Percentiles rank a stretch among this genome's conserved stretches.
phyloP scores from a whole-genome alignment of 2,888 invertebrate species.

The Alentia gelatinosa region DNA sequence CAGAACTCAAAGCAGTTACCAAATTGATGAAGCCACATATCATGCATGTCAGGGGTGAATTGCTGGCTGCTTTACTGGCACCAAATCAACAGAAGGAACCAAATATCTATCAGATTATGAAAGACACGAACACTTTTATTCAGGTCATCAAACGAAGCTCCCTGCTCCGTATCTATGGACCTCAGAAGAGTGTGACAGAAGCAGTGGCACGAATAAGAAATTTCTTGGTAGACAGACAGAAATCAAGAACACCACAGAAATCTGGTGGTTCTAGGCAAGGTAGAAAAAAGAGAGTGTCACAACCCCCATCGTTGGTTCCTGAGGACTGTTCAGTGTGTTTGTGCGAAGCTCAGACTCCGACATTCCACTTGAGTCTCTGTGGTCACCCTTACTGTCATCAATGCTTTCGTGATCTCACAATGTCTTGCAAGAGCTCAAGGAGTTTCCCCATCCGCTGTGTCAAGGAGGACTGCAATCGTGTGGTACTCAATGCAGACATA shows the following conservation, averaged over 20 bases:
- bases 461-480: not conserved
- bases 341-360: not conserved
- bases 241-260: not conserved
- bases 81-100: not conserved
- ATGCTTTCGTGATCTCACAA: not conserved
- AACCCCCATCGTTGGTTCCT: not conserved
- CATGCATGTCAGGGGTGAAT: not conserved
- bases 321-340: not conserved
- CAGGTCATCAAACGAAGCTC: slow-evolving; percentile 5
- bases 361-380: not conserved
- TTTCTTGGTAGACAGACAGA: not conserved
- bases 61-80: not conserved
- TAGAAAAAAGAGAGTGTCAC: too few relatives aligned
- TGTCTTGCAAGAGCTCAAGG: too few relatives aligned
- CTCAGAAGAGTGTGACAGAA: not conserved
- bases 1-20: not conserved
- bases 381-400: not conserved
- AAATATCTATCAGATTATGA: not conserved
- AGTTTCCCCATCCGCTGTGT: slow-evolving; percentile 8
- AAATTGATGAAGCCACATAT: not conserved
- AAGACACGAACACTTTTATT: not conserved
- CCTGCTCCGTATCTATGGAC: not conserved
- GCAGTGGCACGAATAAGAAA: not conserved
- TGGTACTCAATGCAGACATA: not conserved
- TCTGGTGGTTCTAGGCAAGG: not conserved